Percentiles rank a stretch among this genome's conserved stretches.
phyloP scores from a whole-genome alignment of 2,113 vertebrate species.

The Aptenodytes forsteri region DNA sequence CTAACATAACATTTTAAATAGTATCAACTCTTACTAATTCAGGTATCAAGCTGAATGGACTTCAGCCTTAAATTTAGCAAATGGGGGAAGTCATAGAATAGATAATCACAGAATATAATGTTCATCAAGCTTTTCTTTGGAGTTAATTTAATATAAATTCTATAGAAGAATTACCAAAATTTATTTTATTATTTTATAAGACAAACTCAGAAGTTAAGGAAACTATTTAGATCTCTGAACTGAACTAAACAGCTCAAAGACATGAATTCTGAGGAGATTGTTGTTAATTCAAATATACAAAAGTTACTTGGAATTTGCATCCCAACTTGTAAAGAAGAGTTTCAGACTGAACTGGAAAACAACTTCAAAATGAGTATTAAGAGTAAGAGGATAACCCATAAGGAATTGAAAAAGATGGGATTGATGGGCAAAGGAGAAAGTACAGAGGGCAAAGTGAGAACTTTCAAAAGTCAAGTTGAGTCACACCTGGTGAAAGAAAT shows the following conservation, averaged over 20 bases:
- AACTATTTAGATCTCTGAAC: background rate
- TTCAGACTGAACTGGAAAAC: background rate
- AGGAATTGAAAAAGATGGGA: background rate
- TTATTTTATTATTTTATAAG: background rate
- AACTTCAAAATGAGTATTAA: background rate
- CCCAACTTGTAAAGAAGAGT: background rate
- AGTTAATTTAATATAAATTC: background rate
- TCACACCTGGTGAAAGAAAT: constrained; percentile 21
- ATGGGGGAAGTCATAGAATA: background rate
- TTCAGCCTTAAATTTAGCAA: background rate
- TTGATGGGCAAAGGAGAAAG: background rate
- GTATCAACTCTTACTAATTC: background rate
- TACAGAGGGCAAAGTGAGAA: background rate
- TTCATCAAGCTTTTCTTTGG: background rate
- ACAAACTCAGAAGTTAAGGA: background rate
- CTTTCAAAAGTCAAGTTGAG: constrained; percentile 26
- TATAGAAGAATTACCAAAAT: background rate
- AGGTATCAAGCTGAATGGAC: background rate
- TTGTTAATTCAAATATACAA: background rate
- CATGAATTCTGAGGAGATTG: background rate
- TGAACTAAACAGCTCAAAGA: background rate
- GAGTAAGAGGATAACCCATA: background rate
- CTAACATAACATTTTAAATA: background rate
- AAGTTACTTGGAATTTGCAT: background rate
- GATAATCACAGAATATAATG: background rate